A percentile compares a stretch with the other conserved stretches of the same genome.
These are phyloP conservation scores for Dromius quadrimaculatus DNA, from an alignment of 2,888 invertebrate species.

Conservation along the genomic window DNA sequence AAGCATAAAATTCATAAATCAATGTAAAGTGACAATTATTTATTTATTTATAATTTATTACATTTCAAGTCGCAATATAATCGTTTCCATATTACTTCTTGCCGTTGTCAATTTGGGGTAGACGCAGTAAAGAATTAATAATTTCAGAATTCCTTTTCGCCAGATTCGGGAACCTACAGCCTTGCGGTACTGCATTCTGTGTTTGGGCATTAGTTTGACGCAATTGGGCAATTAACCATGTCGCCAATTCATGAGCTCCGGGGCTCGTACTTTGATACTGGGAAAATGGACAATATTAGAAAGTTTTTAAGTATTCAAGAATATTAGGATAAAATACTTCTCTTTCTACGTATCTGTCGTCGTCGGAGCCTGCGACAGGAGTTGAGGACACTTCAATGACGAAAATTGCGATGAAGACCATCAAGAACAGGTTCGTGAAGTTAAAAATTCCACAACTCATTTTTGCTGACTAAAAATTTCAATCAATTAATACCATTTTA, in stretches of 20 bases:
- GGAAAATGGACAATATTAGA: not conserved
- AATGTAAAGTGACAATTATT: too few relatives aligned
- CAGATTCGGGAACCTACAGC: conserved; percentile 65
- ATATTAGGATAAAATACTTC: conserved; percentile 48
- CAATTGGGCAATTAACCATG: conserved; percentile 62
- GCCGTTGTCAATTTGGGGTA: conserved; percentile 83
- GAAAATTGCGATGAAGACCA: not conserved
- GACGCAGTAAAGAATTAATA: conserved; percentile 74
- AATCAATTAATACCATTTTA: too few relatives aligned
- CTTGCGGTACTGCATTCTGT: conserved; percentile 66
- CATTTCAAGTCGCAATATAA: too few relatives aligned
- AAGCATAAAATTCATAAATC: too few relatives aligned
- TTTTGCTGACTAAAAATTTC: too few relatives aligned
- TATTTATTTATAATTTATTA: too few relatives aligned
- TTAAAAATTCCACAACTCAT: too few relatives aligned
- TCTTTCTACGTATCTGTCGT: conserved; percentile 51
- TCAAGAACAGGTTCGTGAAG: conserved; percentile 13
- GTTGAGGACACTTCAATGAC: conserved; percentile 24
- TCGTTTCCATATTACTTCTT: too few relatives aligned
- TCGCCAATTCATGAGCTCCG: conserved; percentile 63
- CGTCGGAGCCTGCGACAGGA: conserved; percentile 46
- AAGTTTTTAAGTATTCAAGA: not conserved
- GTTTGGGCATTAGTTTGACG: conserved; percentile 56
- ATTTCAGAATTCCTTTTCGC: conserved; percentile 63
- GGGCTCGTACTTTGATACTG: conserved; percentile 59